Conservation (phyloP, 2,113 vertebrate genomes). For the Hippocampus mohnikei region DNA sequence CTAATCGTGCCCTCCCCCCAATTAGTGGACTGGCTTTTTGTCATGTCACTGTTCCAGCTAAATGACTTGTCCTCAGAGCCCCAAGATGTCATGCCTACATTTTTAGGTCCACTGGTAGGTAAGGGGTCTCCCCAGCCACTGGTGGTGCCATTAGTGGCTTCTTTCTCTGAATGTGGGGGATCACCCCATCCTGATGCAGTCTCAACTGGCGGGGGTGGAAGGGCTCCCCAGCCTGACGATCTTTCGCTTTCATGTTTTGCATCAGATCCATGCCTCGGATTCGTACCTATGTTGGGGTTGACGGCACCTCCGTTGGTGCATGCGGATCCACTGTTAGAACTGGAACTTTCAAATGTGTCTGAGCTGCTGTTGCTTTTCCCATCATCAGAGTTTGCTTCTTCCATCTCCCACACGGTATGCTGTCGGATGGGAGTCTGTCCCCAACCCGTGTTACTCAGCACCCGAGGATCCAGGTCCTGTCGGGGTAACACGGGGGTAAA, state of each 20-base stretch:
- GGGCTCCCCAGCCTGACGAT: slow-evolving; percentile 84
- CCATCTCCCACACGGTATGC: slow-evolving; percentile 98
- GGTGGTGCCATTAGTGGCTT: slow-evolving; percentile 76
- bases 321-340: slow-evolving; percentile 48
- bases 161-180: slow-evolving; percentile 74
- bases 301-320: slow-evolving; percentile 51
- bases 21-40: slow-evolving; percentile 82
- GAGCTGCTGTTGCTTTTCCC: slow-evolving; percentile 83
- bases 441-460: slow-evolving; percentile 95
- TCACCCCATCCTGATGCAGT: slow-evolving; percentile 78
- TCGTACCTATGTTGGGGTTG: slow-evolving; percentile 54
- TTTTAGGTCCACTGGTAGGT: slow-evolving; percentile 80
- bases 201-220: slow-evolving; percentile 74
- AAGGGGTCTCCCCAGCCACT: slow-evolving; percentile 85
- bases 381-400: slow-evolving; percentile 81
- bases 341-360: slow-evolving; percentile 80
- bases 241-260: slow-evolving; percentile 85
- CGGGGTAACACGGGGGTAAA: slow-evolving; percentile 78
- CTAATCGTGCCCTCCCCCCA: slow-evolving; percentile 88
- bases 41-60: slow-evolving; percentile 82
- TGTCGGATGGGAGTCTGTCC: slow-evolving; percentile 97
- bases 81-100: slow-evolving; percentile 80
- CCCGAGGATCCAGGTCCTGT: slow-evolving; percentile 91
- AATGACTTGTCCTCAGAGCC: slow-evolving; percentile 88
- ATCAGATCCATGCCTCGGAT: slow-evolving; percentile 84